Percentiles rank a stretch among this genome's conserved stretches.
phyloP scores from a whole-genome alignment of 2,888 invertebrate genomes.

The Lycaena phlaeas region DNA sequence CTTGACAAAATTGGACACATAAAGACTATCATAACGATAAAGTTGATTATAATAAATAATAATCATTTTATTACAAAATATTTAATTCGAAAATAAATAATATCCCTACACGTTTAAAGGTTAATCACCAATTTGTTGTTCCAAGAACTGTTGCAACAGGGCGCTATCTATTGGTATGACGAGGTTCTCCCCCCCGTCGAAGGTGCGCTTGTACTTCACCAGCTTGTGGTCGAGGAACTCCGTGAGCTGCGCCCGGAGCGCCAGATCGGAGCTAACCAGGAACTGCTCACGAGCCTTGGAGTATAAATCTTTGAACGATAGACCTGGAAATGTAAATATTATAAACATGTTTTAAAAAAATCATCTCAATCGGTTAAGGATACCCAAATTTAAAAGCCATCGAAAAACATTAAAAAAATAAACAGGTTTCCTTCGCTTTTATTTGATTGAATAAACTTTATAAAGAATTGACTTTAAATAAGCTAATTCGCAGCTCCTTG shows the following conservation, averaged over 20 bases:
- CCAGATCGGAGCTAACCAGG: constrained; percentile 93
- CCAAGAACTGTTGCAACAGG: constrained; percentile 84
- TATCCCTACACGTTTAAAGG: not conserved
- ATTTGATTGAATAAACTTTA: too few species aligned
- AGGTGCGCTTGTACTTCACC: constrained; percentile 83
- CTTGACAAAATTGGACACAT: too few species aligned
- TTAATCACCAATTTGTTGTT: constrained; percentile 71
- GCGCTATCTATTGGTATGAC: constrained; percentile 82
- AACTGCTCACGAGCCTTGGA: constrained; percentile 89
- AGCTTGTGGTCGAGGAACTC: constrained; percentile 97
- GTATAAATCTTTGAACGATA: constrained; percentile 92
- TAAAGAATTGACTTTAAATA: too few species aligned
- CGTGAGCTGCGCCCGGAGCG: constrained; percentile 90
- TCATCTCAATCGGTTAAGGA: too few species aligned
- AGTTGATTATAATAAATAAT: too few species aligned
- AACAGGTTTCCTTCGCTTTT: too few species aligned
- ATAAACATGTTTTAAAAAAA: too few species aligned
- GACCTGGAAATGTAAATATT: constrained; percentile 69
- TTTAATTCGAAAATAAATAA: not conserved
- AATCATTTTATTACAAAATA: not conserved
- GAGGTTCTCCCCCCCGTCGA: constrained; percentile 87
- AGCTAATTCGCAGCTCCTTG: too few species aligned
- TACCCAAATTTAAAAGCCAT: too few species aligned
- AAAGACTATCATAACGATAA: too few species aligned
- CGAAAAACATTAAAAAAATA: too few species aligned